Conservation (phyloP, 2,797 vertebrate species). For the Sus cebifrons region DNA sequence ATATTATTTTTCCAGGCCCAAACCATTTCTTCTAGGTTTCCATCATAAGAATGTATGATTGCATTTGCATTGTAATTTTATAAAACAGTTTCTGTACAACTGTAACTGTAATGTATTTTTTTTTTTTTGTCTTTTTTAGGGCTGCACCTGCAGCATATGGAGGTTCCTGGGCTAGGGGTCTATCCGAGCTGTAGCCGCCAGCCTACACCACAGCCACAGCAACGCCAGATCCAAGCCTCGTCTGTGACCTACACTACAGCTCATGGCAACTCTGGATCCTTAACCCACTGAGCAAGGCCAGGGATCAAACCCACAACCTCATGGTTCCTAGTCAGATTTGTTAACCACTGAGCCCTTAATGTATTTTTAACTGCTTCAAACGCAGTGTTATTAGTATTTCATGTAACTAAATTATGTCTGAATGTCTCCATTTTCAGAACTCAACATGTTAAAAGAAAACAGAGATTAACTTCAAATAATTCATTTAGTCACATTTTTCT, state of each 20-base stretch:
- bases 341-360: no score
- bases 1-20: not conserved
- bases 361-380: not conserved
- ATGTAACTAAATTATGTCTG: not conserved
- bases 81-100: not conserved
- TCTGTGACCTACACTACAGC: no score
- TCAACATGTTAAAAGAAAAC: not conserved
- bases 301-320: no score
- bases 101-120: not conserved
- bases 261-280: no score
- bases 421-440: constrained; percentile 12
- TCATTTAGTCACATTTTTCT: constrained; percentile 41
- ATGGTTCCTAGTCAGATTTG: no score
- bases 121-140: no score
- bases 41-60: not conserved
- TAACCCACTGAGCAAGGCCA: no score
- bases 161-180: no score
- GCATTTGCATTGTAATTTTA: constrained; percentile 4
- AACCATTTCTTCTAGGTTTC: not conserved
- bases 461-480: not conserved
- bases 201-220: no score
- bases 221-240: no score
- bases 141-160: no score
- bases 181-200: no score
- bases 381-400: not conserved